phyloP scores from a whole-genome alignment of 2,888 invertebrate genomes.

The Trachelus iudaicus region DNA sequence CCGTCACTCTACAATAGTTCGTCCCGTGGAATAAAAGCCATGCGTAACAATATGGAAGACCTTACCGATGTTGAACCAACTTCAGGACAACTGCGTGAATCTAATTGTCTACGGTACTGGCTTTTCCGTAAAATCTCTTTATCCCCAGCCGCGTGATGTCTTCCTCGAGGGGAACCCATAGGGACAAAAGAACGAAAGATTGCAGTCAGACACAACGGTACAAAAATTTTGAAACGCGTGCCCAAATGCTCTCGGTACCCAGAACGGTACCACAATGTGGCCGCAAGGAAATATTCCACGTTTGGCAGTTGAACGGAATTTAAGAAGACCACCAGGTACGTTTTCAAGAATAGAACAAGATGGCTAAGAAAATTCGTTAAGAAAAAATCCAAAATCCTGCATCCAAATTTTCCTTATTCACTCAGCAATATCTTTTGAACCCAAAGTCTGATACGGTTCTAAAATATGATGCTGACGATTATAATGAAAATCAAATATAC shows the following conservation, averaged over 20 bases:
- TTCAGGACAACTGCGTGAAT: constrained; percentile 49
- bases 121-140: constrained; percentile 28
- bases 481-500: background rate
- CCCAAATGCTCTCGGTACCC: constrained; percentile 3
- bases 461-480: background rate
- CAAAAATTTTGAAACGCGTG: constrained; percentile 9
- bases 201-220: background rate
- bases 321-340: background rate
- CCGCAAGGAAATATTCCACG: background rate
- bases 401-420: background rate
- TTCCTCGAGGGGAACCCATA: constrained; percentile 20
- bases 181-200: background rate
- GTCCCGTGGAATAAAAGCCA: background rate
- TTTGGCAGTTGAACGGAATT: background rate
- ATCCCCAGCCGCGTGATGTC: constrained; percentile 38
- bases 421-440: background rate
- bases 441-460: background rate
- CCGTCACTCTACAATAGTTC: background rate
- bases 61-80: constrained; percentile 49
- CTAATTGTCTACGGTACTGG: constrained; percentile 46
- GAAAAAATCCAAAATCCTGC: background rate
- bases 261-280: background rate
- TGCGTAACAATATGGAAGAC: constrained; percentile 14
- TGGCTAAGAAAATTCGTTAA: background rate
- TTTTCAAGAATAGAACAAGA: background rate